phyloP scores from a whole-genome alignment of 1,140 invertebrate species.

The Caenorhabditis tropicalis region DNA sequence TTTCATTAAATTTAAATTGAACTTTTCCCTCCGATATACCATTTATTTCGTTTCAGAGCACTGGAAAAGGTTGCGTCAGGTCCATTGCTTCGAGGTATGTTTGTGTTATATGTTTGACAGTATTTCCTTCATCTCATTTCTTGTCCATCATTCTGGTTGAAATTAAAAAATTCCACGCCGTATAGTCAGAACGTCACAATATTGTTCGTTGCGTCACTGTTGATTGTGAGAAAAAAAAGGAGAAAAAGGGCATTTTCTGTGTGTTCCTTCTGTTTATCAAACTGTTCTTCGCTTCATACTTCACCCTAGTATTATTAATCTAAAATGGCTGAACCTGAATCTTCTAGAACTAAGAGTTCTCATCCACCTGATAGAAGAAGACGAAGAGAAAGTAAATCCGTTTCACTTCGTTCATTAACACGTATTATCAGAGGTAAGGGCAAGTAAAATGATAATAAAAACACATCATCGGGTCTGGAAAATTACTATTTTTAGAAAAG shows the following conservation, averaged over 20 bases:
- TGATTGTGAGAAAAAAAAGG: background rate
- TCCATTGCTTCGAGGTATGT: slow-evolving; percentile 46
- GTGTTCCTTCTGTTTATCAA: background rate
- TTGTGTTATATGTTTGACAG: background rate
- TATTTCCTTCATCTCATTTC: slow-evolving; percentile 7
- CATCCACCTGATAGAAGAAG: background rate
- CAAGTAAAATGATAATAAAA: background rate
- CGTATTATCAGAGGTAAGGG: slow-evolving; percentile 23
- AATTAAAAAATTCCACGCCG: background rate
- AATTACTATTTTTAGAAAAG: background rate
- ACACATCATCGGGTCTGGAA: background rate
- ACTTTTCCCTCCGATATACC: background rate
- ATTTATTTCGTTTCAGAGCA: slow-evolving; percentile 44
- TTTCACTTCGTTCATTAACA: slow-evolving; percentile 23
- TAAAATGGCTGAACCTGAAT: background rate
- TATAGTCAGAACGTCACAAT: background rate
- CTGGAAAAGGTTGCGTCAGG: slow-evolving; percentile 48
- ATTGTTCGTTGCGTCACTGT: slow-evolving; percentile 23
- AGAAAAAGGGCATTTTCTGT: background rate
- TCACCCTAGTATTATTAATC: background rate
- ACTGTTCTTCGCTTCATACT: background rate
- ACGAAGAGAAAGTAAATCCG: background rate
- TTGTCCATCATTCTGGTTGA: background rate
- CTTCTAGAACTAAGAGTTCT: background rate
- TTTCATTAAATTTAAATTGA: background rate